Conservation (phyloP, 2,113 vertebrate genomes). For the Setophaga kirtlandii region DNA sequence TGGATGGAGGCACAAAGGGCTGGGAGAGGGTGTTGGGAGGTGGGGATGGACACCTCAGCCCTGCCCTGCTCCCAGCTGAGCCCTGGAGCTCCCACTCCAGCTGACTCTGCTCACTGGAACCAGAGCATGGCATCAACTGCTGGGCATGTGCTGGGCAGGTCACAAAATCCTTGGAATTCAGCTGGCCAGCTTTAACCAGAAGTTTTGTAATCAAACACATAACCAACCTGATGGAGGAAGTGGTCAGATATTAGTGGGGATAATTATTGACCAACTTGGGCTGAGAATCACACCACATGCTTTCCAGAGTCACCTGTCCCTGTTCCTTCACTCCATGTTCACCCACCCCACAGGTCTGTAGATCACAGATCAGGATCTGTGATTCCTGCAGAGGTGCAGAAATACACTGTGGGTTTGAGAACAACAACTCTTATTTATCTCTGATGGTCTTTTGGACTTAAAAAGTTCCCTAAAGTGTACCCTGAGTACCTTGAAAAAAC, state of each 20-base stretch:
- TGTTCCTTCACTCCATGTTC: not conserved
- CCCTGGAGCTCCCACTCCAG: not conserved
- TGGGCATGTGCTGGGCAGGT: not conserved
- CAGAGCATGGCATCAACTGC: not conserved
- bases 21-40: not conserved
- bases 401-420: not conserved
- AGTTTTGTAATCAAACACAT: not conserved
- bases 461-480: not conserved
- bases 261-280: not conserved
- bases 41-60: not conserved
- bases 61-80: not conserved
- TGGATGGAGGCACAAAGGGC: slow-evolving; percentile 42
- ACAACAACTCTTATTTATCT: not conserved
- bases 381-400: not conserved
- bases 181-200: not conserved
- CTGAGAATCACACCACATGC: not conserved
- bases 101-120: not conserved
- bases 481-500: not conserved
- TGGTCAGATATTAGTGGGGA: not conserved
- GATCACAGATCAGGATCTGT: not conserved
- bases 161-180: not conserved
- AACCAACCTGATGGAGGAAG: not conserved
- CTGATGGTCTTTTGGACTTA: not conserved
- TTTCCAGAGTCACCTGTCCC: not conserved
- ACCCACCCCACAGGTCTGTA: not conserved